Conservation (phyloP, 2,113 vertebrate species). For the Rutilus rutilus region DNA sequence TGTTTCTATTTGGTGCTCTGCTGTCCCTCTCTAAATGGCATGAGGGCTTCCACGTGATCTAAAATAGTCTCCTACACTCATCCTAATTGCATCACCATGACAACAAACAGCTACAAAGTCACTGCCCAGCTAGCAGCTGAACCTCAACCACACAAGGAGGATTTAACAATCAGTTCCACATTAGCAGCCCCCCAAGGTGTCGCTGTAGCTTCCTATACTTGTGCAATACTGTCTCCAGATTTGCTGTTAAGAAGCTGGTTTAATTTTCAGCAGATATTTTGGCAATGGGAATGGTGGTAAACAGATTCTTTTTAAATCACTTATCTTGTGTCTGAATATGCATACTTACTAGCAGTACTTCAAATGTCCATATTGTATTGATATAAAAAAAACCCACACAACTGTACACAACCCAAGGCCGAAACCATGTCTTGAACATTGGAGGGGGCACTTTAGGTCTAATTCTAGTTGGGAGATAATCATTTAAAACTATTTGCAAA, state of each 20-base stretch:
- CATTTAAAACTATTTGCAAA: no score
- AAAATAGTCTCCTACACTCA: not conserved
- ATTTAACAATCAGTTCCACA: not conserved
- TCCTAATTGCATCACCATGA: constrained; percentile 30
- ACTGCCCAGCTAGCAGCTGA: not conserved
- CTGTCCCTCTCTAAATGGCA: constrained; percentile 16
- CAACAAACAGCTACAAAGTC: constrained; percentile 33
- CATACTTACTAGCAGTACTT: no score
- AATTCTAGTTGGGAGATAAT: no score
- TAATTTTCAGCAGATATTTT: not conserved
- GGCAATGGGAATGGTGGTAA: no score
- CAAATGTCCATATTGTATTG: no score
- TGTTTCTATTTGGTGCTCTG: constrained; percentile 20
- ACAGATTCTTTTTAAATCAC: no score
- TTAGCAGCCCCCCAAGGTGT: not conserved
- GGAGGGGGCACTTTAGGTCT: no score
- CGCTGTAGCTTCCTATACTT: constrained; percentile 5
- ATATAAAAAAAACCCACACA: no score
- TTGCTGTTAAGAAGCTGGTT: not conserved
- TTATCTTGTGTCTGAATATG: no score
- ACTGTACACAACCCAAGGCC: no score
- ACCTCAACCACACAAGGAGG: not conserved
- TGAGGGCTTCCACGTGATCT: not conserved
- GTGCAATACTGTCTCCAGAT: not conserved
- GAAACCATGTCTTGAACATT: no score